Base-by-base conservation (phyloP, 2,888 invertebrate genomes). In the Vandiemenella viatica region DNA sequence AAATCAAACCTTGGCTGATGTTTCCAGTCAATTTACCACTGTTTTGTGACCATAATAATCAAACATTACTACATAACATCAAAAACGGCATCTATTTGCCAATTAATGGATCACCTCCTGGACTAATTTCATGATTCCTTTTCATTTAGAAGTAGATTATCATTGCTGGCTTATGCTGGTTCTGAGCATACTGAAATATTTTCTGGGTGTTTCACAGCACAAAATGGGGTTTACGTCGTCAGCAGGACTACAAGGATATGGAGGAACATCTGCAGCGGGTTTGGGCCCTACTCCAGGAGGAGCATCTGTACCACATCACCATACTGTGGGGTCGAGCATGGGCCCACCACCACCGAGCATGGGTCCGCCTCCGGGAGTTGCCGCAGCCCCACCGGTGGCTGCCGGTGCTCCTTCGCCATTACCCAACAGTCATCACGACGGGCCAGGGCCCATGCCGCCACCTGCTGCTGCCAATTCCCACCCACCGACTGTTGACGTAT, bases 341-440 rank as follows among this genome's bases (percentile, higher is more conserved):
- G 50, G 55, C 17, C 51, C 55, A 13, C 51, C 55, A 13, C 60
- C 59, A 38, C 68, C 63, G 8, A 70, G 70, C 41, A 75, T 76
- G 73, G 69, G 68, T 48, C 76, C 79, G n/a, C 73, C 74, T 53
- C 77, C 79, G 75, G 78, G 77, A 19, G 77, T 48, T n/a, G 20
- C 49, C 26, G 41, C 37, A 38, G 51, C 58, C 21, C 59, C 59
- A 46, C 51, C 59, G 42, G 48, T 48, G 49, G 45, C 50, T 43
- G 41, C 42, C 43, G 43, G 51, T 32, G 45, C 53, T n/a, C 43
- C 52, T 4, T 48, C 50, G 6, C 51, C 51, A 13, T 44, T 55
- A 61, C 37, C 64, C 62, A 37, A 61, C 64, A 51, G 63, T 63
- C 22, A 40, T 58, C 65, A 65, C 55, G 67, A 66, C 57, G 65